phyloP scores from a whole-genome alignment of 2,888 invertebrate genomes.

The Camptogramma bilineatum region DNA sequence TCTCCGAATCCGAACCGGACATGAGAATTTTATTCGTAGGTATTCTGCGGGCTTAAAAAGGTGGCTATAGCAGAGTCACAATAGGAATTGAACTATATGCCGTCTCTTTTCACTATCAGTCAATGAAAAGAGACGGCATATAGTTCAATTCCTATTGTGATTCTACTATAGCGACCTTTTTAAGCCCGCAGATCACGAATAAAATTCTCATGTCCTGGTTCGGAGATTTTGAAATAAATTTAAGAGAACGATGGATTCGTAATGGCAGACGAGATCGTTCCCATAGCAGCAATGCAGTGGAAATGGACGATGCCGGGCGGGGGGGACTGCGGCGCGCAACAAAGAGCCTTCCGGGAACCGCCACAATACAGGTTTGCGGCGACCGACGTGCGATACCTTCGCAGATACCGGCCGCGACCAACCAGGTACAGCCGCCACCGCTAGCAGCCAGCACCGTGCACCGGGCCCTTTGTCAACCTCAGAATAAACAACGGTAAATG shows the following conservation, averaged over 20 bases:
- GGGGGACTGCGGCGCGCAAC: conserved; percentile 72
- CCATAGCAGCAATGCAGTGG: conserved; percentile 57
- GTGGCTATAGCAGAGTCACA: no score
- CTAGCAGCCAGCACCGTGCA: conserved; percentile 31
- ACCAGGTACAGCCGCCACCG: conserved; percentile 64
- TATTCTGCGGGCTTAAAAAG: no score
- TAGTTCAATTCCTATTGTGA: no score
- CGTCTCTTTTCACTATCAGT: no score
- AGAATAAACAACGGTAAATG: conserved; percentile 65
- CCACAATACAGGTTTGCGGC: conserved; percentile 84
- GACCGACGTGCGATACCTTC: conserved; percentile 84
- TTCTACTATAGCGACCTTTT: no score
- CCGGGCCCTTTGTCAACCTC: conserved; percentile 72
- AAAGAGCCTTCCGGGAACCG: conserved; percentile 84
- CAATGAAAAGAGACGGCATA: no score
- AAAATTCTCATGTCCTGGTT: conserved; percentile 14
- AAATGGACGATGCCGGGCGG: conserved; percentile 53
- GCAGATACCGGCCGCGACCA: conserved; percentile 76
- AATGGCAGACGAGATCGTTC: conserved; percentile 58
- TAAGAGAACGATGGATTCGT: conserved; percentile 34
- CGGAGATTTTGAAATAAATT: conserved; percentile 22
- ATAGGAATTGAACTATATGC: no score
- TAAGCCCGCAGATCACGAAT: no score
- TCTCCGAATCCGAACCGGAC: no score
- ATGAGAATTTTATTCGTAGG: no score